Evolutionary conservation across 2,113 vertebrate species (phyloP), one percentile per base, ranked within the genome.

Genomic region (Notarius lentiginosus): DNA sequence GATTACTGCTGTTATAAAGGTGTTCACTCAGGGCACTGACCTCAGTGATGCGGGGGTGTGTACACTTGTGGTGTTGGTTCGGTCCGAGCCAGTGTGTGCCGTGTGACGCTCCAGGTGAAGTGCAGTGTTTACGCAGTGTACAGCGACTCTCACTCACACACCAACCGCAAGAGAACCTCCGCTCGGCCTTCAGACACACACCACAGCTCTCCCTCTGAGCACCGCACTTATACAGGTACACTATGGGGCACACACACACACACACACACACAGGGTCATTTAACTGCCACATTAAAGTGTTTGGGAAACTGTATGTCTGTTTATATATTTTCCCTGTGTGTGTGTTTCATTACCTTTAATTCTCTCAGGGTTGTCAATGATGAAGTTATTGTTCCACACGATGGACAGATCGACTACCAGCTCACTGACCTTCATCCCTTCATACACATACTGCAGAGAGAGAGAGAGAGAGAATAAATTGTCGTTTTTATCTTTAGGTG

Each of bases 371-470:
- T 99, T 99, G 95, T 99, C 98, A 3, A 99, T 99, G 91, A 98
- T 96, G 81, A 99, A 99, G 91, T 99, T 98, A 90, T 97, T 97
- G 1, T 99, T 99, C 98, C 98, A 99, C 49, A 99, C 96, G 88
- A 99, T 98, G 0, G 97, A 97, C 66, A 99, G 97, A 92, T 98
- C 96, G 94, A 97, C 97, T 0, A 97, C 95, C 88, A 99, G 90
- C 93, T 97, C 97, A 94, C 97, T 98, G 92, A 98, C 95, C 92
- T 97, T 97, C 95, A 96, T 96, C 84, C 97, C 97, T 1, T 99
- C 98, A 1, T 99, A 99, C 90, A 96, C 94, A 92, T 99, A 99
- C 98, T 99, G 93, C 86, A 90, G 87, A 89, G 89, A 89, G 87
- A 92, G 68, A n/a, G 53, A 30, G 27, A 24, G 14, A 9, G 85